Conservation (phyloP, 2,888 invertebrate species). For the Disparrhopalites patrizii region DNA sequence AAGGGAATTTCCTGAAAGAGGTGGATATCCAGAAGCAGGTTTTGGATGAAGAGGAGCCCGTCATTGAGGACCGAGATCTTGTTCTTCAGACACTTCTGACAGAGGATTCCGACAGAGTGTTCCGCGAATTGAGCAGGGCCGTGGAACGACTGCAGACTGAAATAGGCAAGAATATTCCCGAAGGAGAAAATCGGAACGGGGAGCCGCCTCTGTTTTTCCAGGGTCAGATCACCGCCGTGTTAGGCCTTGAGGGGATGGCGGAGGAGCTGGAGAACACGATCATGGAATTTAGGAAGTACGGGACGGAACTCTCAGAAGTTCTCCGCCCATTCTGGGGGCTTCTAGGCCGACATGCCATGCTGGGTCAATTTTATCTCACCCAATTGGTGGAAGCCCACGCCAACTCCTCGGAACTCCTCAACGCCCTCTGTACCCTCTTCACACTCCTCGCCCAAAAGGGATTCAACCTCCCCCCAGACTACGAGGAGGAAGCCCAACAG, state of each 20-base stretch:
- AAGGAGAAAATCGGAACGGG: too few relatives aligned
- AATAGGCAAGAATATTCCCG: too few relatives aligned
- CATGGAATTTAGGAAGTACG: background rate
- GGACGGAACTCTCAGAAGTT: background rate
- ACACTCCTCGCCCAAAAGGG: conserved; percentile 79
- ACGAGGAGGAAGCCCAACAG: conserved; percentile 58
- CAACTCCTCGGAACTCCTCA: conserved; percentile 74
- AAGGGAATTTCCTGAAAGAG: too few relatives aligned
- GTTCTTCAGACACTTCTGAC: background rate
- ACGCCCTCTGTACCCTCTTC: conserved; percentile 77
- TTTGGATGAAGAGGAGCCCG: too few relatives aligned
- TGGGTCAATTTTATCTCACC: conserved; percentile 74
- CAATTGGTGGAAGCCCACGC: conserved; percentile 75
- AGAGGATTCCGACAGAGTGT: too few relatives aligned
- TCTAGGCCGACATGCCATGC: conserved; percentile 68
- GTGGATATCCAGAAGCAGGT: too few relatives aligned
- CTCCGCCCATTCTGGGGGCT: conserved; percentile 57
- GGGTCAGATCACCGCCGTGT: background rate
- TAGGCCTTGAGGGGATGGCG: background rate
- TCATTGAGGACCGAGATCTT: background rate
- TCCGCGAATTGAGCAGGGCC: too few relatives aligned
- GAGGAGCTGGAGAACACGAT: background rate
- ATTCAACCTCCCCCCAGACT: conserved; percentile 86
- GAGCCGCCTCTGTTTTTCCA: background rate
- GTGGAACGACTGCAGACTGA: too few relatives aligned